Base-by-base conservation (phyloP, 2,113 vertebrate species). In the Globicephala melas region DNA sequence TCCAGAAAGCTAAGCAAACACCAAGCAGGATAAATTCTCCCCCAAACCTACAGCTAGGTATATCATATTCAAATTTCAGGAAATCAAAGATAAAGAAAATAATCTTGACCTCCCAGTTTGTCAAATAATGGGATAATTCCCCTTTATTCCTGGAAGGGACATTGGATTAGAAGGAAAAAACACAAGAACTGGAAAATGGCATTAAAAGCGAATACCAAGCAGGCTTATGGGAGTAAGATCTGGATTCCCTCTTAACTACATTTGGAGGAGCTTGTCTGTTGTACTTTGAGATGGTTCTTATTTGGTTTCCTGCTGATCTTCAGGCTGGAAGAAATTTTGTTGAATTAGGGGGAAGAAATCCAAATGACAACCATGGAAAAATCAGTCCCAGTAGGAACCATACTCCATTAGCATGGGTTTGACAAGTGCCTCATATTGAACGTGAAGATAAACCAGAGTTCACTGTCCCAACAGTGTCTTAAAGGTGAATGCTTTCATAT, bases 311-410 rank as follows among this genome's bases (percentile, higher is more conserved):
- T 96, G 25, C 67, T 95, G 77, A 15, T 71, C 11, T 26, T 91
- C n/a, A 76, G 28, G 18, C 38, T 95, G 65, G 67, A 81, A 86
- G 62, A 71, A 84, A 90, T 93, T 73, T 89, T 93, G 44, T 86
- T 89, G 58, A 93, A 80, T 62, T 93, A 73, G 10, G 12, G 14
- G 12, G n/a, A 44, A 85, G 25, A 89, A 96, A 86, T 94, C 15
- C 50, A 93, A 89, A 89, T 68, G n/a, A 95, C 92, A 77, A n/a
- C 55, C 82, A 38, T 77, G 31, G n/a, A 81, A 91, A 89, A 92
- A 21, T 47, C 36, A 65, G 50, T 53, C 50, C 50, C 50, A 53
- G 1, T 83, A 38, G 65, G 44, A 97, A 60, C 15, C 18, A 4
- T 47, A 55, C 8, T 58, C 25, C 23, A 21, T 60, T 77, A 73